These are phyloP conservation scores for Pediacus dermestoides DNA, from an alignment of 2,888 invertebrate genomes.

Conservation along the genomic window DNA sequence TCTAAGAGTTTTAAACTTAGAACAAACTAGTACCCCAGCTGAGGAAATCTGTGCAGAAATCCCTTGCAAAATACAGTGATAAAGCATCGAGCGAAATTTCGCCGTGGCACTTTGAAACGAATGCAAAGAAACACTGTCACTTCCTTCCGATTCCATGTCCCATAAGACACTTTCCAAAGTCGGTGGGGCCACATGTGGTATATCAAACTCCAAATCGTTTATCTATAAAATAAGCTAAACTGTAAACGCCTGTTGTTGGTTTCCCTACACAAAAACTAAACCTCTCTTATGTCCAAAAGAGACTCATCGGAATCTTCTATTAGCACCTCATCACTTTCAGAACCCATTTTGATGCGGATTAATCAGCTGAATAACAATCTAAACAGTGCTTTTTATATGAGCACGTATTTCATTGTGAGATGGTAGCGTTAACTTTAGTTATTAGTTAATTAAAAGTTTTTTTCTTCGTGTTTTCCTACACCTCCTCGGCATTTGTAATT, in stretches of 20 bases:
- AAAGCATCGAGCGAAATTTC: constrained; percentile 63
- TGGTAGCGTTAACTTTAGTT: no score
- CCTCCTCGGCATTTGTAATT: no score
- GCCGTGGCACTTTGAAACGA: constrained; percentile 52
- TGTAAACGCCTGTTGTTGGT: background rate
- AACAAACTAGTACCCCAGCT: constrained; percentile 72
- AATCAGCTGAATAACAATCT: no score
- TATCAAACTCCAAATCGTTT: constrained; percentile 77
- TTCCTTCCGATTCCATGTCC: constrained; percentile 66
- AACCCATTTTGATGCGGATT: constrained; percentile 42
- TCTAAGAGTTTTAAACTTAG: no score
- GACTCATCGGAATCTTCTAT: constrained; percentile 48
- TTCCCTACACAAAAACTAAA: constrained; percentile 17
- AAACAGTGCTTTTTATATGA: no score
- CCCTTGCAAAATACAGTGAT: constrained; percentile 79
- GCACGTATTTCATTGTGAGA: no score
- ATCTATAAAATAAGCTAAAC: constrained; percentile 55
- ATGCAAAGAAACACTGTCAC: constrained; percentile 54
- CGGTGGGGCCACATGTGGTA: constrained; percentile 70
- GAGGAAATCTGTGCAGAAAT: constrained; percentile 85
- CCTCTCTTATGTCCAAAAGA: constrained; percentile 45
- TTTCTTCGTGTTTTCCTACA: no score
- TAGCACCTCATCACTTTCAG: constrained; percentile 43
- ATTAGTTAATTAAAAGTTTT: no score
- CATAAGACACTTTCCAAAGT: constrained; percentile 79